Evolutionary conservation across 2,113 vertebrate genomes (phyloP), one percentile per base, ranked within the genome.

Genomic region (Lethenteron reissneri): DNA sequence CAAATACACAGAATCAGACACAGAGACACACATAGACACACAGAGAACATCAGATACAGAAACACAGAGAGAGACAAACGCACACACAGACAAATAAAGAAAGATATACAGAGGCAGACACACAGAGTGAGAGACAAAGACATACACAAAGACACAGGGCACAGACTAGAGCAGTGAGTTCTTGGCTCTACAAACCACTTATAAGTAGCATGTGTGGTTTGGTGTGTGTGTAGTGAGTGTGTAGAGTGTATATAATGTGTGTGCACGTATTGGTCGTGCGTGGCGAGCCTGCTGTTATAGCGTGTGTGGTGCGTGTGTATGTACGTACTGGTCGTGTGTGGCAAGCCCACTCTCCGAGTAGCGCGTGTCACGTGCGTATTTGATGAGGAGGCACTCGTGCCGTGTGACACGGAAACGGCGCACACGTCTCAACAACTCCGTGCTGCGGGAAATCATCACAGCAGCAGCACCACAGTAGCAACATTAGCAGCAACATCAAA

Each of bases 391-490:
- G 74, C 94, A 96, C 62, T 75, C 82, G 75, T 97, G 88, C 78
- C 92, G 92, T 1, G 94, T 91, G 0, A 97, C 77, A 78, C 90
- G 88, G 79, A 94, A 97, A 19, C 90, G 83, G 0, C 86, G 83
- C 19, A 97, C 88, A 2, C 94, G 76, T 19, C 94, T 80, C 85
- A 97, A 89, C 71, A 97, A 78, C 73, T 97, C 94, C 0, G 94
- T 97, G 79, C 94, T 97, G 80, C 25, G 70, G 77, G 72, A 12
- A 2, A 72, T 57, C 41, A 41, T 41, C 41, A 41, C 41, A 41
- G 41, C 41, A 41, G 41, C 41, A 41, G 41, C 41, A 41, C 41
- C 41, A 41, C 41, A 41, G 41, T 7, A 41, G 41, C 41, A 41
- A 41, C 41, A 41, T 41, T 41, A 41, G 41, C 41, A 41, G 41